Evolutionary conservation across 2,888 invertebrate species (phyloP).

Genomic region (Parnassius apollo): DNA sequence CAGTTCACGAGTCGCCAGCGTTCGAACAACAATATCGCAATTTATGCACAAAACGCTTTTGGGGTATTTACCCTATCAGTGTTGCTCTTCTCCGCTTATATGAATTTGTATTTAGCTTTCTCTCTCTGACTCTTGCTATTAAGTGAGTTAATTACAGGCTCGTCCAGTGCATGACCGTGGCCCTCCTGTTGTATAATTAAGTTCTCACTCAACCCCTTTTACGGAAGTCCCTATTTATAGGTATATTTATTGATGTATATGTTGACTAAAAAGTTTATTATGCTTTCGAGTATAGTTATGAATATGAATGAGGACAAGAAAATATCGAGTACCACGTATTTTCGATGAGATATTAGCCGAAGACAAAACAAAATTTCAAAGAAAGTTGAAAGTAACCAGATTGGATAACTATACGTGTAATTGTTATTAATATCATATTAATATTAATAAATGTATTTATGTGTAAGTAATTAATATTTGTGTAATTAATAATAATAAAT

Average conservation of each 20-base stretch:
- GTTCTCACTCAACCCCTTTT: slow-evolving; percentile 38
- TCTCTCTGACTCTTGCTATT: slow-evolving; percentile 11
- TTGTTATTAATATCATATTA: too few relatives aligned
- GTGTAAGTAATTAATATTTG: too few relatives aligned
- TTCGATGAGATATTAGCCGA: too few relatives aligned
- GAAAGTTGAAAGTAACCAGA: too few relatives aligned
- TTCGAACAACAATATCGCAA: slow-evolving; percentile 14
- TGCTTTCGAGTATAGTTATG: too few relatives aligned
- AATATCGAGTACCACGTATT: too few relatives aligned
- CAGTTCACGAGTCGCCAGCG: slow-evolving; percentile 1
- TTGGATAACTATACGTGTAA: too few relatives aligned
- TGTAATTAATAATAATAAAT: too few relatives aligned
- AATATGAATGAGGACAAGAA: too few relatives aligned
- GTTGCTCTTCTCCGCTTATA: neutral
- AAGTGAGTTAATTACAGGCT: slow-evolving; percentile 25
- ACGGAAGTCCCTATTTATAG: slow-evolving; percentile 7
- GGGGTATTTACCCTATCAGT: slow-evolving; percentile 1
- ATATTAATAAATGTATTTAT: too few relatives aligned
- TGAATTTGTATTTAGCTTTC: neutral
- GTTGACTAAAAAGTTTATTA: neutral
- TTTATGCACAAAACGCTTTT: slow-evolving; percentile 22
- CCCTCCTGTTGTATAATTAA: slow-evolving; percentile 31
- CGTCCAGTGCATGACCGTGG: slow-evolving; percentile 27
- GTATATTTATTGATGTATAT: slow-evolving; percentile 13
- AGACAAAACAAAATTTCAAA: too few relatives aligned